Evolutionary conservation across 37 sponge, comb jelly and placozoan genomes (phyloP).

Genomic region (Agelas oroides): DNA sequence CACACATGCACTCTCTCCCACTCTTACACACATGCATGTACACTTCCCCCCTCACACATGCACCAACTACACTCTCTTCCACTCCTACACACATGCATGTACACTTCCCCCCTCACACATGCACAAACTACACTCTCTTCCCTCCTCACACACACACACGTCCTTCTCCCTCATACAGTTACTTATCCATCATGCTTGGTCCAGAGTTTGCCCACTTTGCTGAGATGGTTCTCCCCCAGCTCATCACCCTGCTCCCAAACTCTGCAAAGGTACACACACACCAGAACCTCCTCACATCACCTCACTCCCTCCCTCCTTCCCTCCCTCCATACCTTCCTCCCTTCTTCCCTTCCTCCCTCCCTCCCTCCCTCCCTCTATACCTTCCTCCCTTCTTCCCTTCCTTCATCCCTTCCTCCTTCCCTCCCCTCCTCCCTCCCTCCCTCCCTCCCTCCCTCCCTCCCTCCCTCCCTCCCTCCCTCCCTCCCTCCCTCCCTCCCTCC

Average conservation of each 20-base stretch:
- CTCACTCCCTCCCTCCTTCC: no score
- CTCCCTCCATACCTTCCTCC: neutral
- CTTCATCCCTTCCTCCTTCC: neutral
- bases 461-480: neutral
- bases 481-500: no score
- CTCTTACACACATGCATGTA: neutral
- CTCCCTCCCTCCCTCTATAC: neutral
- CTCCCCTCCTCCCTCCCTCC: neutral
- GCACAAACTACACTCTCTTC: neutral
- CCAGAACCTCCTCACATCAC: neutral
- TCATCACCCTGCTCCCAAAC: conserved; percentile 71
- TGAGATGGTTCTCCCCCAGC: conserved; percentile 60
- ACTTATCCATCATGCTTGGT: conserved; percentile 41
- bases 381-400: no score
- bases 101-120: neutral
- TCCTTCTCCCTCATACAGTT: neutral
- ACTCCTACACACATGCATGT: neutral
- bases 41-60: neutral
- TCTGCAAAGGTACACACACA: conserved; percentile 67
- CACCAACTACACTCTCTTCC: neutral
- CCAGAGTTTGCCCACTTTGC: conserved; percentile 54
- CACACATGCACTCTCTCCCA: neutral
- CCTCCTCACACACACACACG: neutral
- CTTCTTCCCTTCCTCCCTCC: no score
- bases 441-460: no score